These are phyloP conservation scores for Erpornis zantholeuca DNA, from an alignment of 2,113 vertebrate species.

Conservation along the genomic window DNA sequence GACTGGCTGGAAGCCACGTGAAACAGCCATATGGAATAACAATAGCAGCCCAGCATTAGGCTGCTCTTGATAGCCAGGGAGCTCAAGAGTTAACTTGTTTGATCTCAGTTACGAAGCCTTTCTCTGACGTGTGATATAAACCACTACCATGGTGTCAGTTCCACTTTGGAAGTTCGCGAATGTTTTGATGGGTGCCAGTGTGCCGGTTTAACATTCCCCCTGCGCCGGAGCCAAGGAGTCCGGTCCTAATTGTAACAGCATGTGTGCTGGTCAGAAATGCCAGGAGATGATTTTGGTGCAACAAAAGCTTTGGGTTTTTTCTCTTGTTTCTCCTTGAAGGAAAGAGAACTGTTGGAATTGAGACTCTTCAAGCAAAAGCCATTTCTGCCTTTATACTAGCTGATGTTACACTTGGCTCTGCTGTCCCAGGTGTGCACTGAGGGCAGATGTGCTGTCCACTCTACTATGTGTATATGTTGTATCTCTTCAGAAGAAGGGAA, in stretches of 20 bases:
- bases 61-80: conserved; percentile 22
- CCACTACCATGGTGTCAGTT: conserved; percentile 74
- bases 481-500: not conserved
- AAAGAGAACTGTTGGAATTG: conserved; percentile 55
- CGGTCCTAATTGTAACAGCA: conserved; percentile 76
- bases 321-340: conserved; percentile 48
- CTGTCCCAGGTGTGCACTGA: not conserved
- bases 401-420: not conserved
- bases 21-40: not conserved
- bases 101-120: conserved; percentile 31
- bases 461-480: not conserved
- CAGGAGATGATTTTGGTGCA: conserved; percentile 72
- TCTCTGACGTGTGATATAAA: conserved; percentile 73
- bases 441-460: not conserved
- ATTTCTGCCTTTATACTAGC: conserved; percentile 23
- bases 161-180: conserved; percentile 74
- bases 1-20: conserved; percentile 8
- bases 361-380: conserved; percentile 51
- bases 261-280: conserved; percentile 73
- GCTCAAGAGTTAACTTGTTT: conserved; percentile 68
- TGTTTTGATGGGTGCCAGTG: conserved; percentile 81
- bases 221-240: conserved; percentile 73
- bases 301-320: conserved; percentile 21
- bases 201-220: conserved; percentile 70
- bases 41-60: not conserved